Evolutionary conservation across 2,113 vertebrate species (phyloP).

Genomic region (Ellobius talpinus): DNA sequence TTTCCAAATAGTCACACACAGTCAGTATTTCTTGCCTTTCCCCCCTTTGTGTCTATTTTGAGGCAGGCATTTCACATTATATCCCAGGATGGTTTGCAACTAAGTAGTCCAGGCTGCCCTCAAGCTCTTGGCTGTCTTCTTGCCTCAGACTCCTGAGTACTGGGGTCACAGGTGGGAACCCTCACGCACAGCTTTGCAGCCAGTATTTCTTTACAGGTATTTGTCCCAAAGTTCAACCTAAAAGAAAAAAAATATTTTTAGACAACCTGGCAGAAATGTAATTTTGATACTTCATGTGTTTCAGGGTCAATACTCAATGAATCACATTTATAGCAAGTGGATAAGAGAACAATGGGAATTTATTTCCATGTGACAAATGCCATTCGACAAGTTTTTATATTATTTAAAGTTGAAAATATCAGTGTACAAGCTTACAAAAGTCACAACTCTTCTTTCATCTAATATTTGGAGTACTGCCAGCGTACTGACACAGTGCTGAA

Average conservation of each 20-base stretch:
- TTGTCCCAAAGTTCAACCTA: background rate
- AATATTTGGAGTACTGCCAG: background rate
- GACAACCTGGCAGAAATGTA: background rate
- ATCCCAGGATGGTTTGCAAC: background rate
- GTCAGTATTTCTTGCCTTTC: background rate
- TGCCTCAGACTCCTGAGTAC: background rate
- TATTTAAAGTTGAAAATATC: conserved; percentile 50
- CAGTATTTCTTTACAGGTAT: background rate
- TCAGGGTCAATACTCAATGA: background rate
- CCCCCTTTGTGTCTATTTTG: background rate
- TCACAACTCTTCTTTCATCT: background rate
- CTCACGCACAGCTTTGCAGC: background rate
- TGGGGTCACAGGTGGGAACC: background rate
- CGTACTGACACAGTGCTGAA: conserved; percentile 11
- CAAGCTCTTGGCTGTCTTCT: background rate
- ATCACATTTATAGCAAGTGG: background rate
- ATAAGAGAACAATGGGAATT: background rate
- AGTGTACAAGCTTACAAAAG: background rate
- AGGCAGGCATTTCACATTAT: background rate
- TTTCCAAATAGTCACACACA: conserved; percentile 2
- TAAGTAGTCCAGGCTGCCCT: background rate
- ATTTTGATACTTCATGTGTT: background rate
- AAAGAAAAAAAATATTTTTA: conserved; percentile 7
- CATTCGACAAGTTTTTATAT: conserved; percentile 37
- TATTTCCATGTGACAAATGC: background rate